Base-by-base conservation (phyloP, 2,797 vertebrate genomes). In the Girardinus metallicus region DNA sequence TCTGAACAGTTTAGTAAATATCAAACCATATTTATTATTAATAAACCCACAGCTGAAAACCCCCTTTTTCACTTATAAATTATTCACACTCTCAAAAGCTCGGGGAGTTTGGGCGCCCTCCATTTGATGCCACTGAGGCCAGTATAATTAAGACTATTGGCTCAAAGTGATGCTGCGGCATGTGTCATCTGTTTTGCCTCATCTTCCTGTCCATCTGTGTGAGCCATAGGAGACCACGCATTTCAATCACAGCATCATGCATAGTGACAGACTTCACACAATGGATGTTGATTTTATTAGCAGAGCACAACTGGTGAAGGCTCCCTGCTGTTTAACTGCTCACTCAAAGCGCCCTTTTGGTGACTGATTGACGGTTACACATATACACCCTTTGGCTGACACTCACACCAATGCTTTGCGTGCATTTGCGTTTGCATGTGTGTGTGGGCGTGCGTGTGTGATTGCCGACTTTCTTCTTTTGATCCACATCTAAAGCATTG, bases 1-100 rank as follows among this genome's bases (percentile, higher is more conserved):
- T 85, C 85, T 83, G 88, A 96, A 94, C 94, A 95, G 93, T 96
- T 96, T 96, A 96, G 95, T 96, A 96, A 96, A 96, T 96, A 96
- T 96, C 95, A 95, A 95, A 95, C 91, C 88, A 85, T 91, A 94
- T 96, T 93, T 92, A 96, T 96, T 95, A 95, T 96, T 96, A 96
- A 96, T 95, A 95, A 94, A 93, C 90, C 93, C 88, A 87, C 89
- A 91, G 90, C 87, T 88, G 89, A 64, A 76, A 95, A 95, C 89
- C 60, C 85, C 84, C 87, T 87, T 90, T 93, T 94, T 95, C 88
- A 87, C 83, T 46, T 75, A 93, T 95, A 75, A 95, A 96, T 95
- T 90, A 95, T 96, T 94, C 79, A 95, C 83, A 72, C 46, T 8
- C 88, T 92, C 85, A 90, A 93, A 92, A 93, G 94, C 91, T 93